phyloP scores from a whole-genome alignment of 2,888 invertebrate genomes.

The Hartigia nigra region DNA sequence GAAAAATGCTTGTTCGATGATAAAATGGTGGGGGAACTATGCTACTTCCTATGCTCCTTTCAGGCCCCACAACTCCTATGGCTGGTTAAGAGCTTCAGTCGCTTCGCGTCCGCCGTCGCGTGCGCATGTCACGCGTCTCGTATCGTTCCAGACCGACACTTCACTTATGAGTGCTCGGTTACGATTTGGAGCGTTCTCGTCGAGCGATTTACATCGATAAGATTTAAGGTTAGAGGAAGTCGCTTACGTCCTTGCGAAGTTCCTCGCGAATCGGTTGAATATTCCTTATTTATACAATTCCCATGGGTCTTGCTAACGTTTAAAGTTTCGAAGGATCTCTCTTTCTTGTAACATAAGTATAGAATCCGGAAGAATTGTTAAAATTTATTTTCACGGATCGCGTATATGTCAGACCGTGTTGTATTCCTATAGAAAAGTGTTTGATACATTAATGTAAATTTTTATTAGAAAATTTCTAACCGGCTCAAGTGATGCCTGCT shows the following conservation, averaged over 20 bases:
- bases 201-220: neutral
- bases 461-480: neutral
- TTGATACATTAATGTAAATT: neutral
- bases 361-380: neutral
- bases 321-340: neutral
- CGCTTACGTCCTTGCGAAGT: neutral
- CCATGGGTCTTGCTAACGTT: neutral
- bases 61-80: neutral
- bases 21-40: neutral
- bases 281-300: neutral
- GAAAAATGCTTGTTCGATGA: neutral
- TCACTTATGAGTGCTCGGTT: neutral
- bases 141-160: neutral
- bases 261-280: neutral
- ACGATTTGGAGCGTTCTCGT: neutral
- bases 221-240: neutral
- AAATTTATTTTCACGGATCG: neutral
- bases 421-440: neutral
- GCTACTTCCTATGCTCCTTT: neutral
- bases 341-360: neutral
- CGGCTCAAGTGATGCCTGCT: neutral
- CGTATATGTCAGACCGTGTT: neutral
- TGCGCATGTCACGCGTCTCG: conserved; percentile 26
- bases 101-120: conserved; percentile 48
- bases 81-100: conserved; percentile 45